Conservation (phyloP, 2,888 invertebrate species). For the Eulithis prunata region DNA sequence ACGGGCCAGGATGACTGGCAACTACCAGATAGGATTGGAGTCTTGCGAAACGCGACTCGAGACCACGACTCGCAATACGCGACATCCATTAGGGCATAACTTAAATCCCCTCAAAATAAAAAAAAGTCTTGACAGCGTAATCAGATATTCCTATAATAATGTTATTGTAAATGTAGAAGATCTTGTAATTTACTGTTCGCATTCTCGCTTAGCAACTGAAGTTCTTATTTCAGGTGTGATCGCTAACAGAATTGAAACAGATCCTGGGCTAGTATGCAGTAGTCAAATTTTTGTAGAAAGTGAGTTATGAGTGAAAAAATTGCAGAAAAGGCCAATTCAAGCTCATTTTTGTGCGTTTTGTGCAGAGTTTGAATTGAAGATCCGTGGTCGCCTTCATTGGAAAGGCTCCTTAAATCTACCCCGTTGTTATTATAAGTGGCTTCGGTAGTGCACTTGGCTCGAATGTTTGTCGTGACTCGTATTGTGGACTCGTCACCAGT, state of each 20-base stretch:
- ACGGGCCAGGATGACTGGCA: slow-evolving; percentile 52
- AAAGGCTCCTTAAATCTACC: slow-evolving; percentile 28
- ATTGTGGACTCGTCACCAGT: slow-evolving; percentile 38
- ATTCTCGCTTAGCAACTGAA: too few relatives aligned
- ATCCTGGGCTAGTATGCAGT: too few relatives aligned
- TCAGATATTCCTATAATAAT: too few relatives aligned
- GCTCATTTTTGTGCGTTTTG: neutral
- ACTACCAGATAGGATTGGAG: slow-evolving; percentile 20
- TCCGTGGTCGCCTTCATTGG: slow-evolving; percentile 10
- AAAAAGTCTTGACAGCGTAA: too few relatives aligned
- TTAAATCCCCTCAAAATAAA: too few relatives aligned
- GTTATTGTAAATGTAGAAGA: too few relatives aligned
- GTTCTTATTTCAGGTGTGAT: too few relatives aligned
- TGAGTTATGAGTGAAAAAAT: too few relatives aligned
- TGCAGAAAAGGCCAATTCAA: too few relatives aligned
- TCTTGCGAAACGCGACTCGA: slow-evolving; percentile 12
- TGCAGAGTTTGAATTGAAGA: neutral
- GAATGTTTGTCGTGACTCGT: slow-evolving; percentile 43
- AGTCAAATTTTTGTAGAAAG: too few relatives aligned
- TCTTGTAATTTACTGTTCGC: too few relatives aligned
- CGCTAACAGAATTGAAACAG: too few relatives aligned
- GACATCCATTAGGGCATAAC: neutral
- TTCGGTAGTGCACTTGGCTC: slow-evolving; percentile 41
- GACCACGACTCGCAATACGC: slow-evolving; percentile 6
- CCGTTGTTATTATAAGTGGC: slow-evolving; percentile 42